These are phyloP conservation scores for Lypha dubia DNA, from an alignment of 2,888 invertebrate species.

Conservation along the genomic window DNA sequence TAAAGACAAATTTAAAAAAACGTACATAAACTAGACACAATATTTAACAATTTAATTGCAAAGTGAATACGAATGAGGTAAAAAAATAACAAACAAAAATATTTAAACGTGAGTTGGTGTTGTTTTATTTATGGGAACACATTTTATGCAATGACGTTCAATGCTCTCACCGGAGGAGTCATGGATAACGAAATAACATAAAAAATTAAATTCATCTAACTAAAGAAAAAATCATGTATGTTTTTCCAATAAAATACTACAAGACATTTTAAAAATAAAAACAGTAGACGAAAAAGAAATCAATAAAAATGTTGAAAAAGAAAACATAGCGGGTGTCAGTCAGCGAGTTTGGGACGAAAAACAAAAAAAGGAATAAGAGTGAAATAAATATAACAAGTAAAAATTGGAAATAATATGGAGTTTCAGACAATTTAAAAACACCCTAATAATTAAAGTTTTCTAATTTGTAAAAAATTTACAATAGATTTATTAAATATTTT, in stretches of 20 bases:
- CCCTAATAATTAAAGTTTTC: background rate
- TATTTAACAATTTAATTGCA: slow-evolving; percentile 63
- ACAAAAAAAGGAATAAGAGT: slow-evolving; percentile 43
- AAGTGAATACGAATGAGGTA: slow-evolving; percentile 59
- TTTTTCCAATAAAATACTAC: slow-evolving; percentile 15
- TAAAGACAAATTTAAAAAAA: slow-evolving; percentile 35
- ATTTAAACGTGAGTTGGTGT: slow-evolving; percentile 61
- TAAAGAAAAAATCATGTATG: slow-evolving; percentile 50
- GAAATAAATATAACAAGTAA: slow-evolving; percentile 55
- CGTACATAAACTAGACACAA: slow-evolving; percentile 57
- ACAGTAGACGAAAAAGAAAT: slow-evolving; percentile 51
- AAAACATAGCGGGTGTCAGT: slow-evolving; percentile 71
- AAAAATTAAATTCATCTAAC: slow-evolving; percentile 38
- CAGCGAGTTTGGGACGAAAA: slow-evolving; percentile 36
- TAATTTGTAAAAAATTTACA: background rate
- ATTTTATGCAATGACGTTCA: slow-evolving; percentile 72
- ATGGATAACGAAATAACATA: slow-evolving; percentile 58
- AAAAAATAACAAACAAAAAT: slow-evolving; percentile 33
- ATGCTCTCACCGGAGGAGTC: slow-evolving; percentile 66
- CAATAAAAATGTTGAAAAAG: slow-evolving; percentile 64
- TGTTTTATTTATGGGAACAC: slow-evolving; percentile 70
- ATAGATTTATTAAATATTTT: background rate
- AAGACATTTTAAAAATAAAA: slow-evolving; percentile 21
- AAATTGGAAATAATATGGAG: slow-evolving; percentile 20
- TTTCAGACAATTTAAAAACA: background rate